Base-by-base conservation (phyloP, 2,113 vertebrate genomes). In the Neodon shergylaensis region DNA sequence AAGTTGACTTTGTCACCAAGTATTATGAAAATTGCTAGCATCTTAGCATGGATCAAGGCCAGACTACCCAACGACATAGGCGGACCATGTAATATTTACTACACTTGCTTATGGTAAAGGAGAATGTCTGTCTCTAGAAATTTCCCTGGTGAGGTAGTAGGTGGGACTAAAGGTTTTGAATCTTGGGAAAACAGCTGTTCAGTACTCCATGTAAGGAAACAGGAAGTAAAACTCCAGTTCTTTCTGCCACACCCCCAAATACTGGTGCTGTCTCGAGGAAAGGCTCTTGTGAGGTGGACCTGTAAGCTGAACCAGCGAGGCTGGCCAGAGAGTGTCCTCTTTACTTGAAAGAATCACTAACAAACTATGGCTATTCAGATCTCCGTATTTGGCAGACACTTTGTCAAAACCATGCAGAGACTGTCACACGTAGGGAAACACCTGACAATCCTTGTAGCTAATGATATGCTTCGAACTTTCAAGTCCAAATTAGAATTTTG, bases 401-500 rank as follows among this genome's bases (percentile, higher is more conserved):
- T 76, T 72, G 36, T 93, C 76, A 96, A 79, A 97, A 95, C 68
- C 54, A 66, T 92, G 47, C 31, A 28, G 26, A 82, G 88, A 85
- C 49, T 61, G 76, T 91, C 77, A 88, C 76, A 52, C 61, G 44
- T 36, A 77, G 66, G 77, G 74, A 95, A 97, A 89, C 77, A 85
- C 58, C 77, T 91, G 65, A 85, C 33, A 52, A 90, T 77, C 24
- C 36, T 84, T 91, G 70, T 49, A 83, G 58, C 72, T 79, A 77
- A 94, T 88, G 44, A 95, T 85, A 85, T 12, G 12, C 70, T 93
- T 73, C 44, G 78, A 95, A 74, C 68, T 93, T 92, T 92, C 70
- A 90, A 86, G 42, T 22, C 52, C 72, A 90, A 96, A 87, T 95
- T 47, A 96, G 84, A 87, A 94, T 87, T 94, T 86, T 93, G 49